Base-by-base conservation (phyloP, 2,888 invertebrate genomes). In the Agonopterix heracliana region DNA sequence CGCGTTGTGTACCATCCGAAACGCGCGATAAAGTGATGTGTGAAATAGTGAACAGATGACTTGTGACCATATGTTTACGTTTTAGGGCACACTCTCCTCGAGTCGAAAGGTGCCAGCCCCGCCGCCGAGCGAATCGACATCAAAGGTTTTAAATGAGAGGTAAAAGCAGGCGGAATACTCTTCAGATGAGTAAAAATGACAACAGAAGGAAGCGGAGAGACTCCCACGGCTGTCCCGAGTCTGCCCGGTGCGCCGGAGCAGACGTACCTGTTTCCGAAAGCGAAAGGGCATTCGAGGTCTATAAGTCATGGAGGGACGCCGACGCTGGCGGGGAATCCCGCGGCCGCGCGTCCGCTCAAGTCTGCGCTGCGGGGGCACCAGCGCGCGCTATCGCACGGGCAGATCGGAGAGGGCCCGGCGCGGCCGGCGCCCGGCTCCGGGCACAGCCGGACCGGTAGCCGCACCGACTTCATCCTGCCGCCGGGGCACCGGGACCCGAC, bases 391-490 rank as follows among this genome's bases (percentile, higher is more conserved):
- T 96, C 96, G 5, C 96, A 96, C 67, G 96, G 96, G 0, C 95
- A 96, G 81, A 95, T 96, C 55, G 92, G 92, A 50, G 94, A 94
- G 89, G 90, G 74, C 55, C 73, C 68, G 49, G 73, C 68, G 49
- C 75, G 72, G 55, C 68, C 77, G 9, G 67, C 71, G 13, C 60
- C 71, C 2, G 87, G 83, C 41, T 90, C 92, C 9, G 94, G 94
- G 0, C 95, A 96, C 87, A 94, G 92, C 74, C 91, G 96, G 45
- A 93, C 95, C 26, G 94, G 94, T 52, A 96, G 96, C 54, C 95
- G 94, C 73, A 96, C 96, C 1, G 96, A 96, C 71, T 96, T 96
- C 70, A 96, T 96, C 60, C 86, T 96, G 53, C 96, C 96, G 1
- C 95, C 95, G 0, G 95, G 95, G 0, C 95, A 96, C 76, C 92